These are phyloP conservation scores for Gastrophryne carolinensis DNA, from an alignment of 2,797 vertebrate species.

Conservation along the genomic window DNA sequence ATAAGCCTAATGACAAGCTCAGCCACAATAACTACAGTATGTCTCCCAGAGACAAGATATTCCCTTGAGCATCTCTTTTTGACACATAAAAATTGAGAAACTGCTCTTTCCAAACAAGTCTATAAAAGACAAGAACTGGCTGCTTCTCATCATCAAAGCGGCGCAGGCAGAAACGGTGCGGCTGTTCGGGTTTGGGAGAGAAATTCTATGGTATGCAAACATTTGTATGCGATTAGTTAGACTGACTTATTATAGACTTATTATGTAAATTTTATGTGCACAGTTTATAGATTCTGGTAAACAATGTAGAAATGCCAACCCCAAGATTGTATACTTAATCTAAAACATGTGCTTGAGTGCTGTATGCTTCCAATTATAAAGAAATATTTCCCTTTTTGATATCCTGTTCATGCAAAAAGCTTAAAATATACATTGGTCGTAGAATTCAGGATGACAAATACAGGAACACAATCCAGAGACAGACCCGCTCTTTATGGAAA, in stretches of 20 bases:
- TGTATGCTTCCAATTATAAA: conserved; percentile 46
- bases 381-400: conserved; percentile 36
- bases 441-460: conserved; percentile 16
- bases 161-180: not conserved
- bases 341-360: conserved; percentile 31
- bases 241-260: conserved; percentile 46
- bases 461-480: conserved; percentile 19
- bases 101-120: conserved; percentile 9
- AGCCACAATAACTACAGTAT: conserved; percentile 17
- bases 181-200: conserved; percentile 8
- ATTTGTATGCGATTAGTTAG: conserved; percentile 47
- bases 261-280: conserved; percentile 49
- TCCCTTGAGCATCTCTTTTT: conserved; percentile 3
- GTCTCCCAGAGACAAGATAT: not conserved
- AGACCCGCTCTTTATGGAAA: no score
- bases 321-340: conserved; percentile 45
- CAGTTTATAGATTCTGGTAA: conserved; percentile 50
- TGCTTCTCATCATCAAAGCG: conserved; percentile 14
- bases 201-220: conserved; percentile 25
- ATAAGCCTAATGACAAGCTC: no score
- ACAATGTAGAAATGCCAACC: conserved; percentile 46
- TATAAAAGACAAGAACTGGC: conserved; percentile 16
- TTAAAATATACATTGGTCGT: conserved; percentile 45
- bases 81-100: conserved; percentile 4
- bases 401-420: conserved; percentile 41